Evolutionary conservation across 2,113 vertebrate species (phyloP).

Genomic region (Zosterops pallidus): DNA sequence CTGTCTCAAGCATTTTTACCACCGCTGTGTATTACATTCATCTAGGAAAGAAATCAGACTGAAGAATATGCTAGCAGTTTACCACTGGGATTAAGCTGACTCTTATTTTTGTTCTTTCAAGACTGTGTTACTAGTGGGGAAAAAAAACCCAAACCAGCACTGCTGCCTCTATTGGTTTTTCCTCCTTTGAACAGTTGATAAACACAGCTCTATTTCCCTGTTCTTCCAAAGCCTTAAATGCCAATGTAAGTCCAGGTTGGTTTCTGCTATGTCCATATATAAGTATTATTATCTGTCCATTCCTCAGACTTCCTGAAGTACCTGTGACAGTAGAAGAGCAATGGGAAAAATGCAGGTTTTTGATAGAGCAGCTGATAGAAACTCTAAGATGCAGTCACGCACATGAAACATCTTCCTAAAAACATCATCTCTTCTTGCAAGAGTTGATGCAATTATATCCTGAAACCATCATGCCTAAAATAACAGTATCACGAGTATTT

Average conservation of each 20-base stretch:
- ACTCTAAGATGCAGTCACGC: not conserved
- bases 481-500: not conserved
- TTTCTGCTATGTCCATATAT: not conserved
- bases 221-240: slow-evolving; percentile 8
- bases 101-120: slow-evolving; percentile 39
- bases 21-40: slow-evolving; percentile 49
- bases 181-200: not conserved
- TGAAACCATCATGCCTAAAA: not conserved
- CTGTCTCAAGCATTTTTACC: slow-evolving; percentile 35
- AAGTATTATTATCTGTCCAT: not conserved
- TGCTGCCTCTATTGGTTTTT: not conserved
- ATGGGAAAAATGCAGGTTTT: not conserved
- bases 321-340: not conserved
- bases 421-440: not conserved
- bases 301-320: not conserved
- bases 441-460: not conserved
- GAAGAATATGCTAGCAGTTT: slow-evolving; percentile 51
- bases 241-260: slow-evolving; percentile 7
- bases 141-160: not conserved
- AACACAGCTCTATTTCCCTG: not conserved
- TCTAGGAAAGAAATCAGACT: slow-evolving; percentile 49
- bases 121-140: not conserved
- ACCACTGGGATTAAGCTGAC: slow-evolving; percentile 47
- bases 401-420: not conserved
- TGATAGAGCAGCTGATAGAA: not conserved